Conservation (phyloP, 2,113 vertebrate genomes). For the Lasiurus cinereus region DNA sequence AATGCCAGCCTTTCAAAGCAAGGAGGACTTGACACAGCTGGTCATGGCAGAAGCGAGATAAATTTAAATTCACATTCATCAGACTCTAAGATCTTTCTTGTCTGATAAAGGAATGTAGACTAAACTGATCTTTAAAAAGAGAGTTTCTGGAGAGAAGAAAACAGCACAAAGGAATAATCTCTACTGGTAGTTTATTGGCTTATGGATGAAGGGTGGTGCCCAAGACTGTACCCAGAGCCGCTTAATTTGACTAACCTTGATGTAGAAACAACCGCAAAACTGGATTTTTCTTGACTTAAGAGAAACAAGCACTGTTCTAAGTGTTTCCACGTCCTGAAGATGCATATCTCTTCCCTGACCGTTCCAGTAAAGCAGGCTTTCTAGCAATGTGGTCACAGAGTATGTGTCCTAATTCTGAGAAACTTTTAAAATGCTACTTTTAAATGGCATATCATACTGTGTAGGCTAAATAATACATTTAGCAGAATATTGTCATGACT, state of each 20-base stretch:
- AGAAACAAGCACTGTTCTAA: not conserved
- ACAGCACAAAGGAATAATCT: not conserved
- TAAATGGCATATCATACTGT: not conserved
- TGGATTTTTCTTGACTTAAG: slow-evolving; percentile 3
- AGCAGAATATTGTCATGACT: not conserved
- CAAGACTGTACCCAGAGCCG: not conserved
- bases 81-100: not conserved
- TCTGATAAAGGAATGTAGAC: not conserved
- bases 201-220: not conserved
- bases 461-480: not conserved
- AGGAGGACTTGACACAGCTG: not conserved
- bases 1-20: not conserved
- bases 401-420: slow-evolving; percentile 1
- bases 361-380: slow-evolving; percentile 12
- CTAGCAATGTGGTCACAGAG: slow-evolving; percentile 4
- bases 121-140: slow-evolving; percentile 3
- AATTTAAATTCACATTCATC: not conserved
- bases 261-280: not conserved
- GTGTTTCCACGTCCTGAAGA: slow-evolving; percentile 41
- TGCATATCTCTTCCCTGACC: not conserved
- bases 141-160: not conserved
- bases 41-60: not conserved
- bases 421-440: not conserved
- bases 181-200: not conserved
- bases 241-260: not conserved